Percentiles rank a stretch among this genome's conserved stretches.
Evolutionary conservation across 2,113 vertebrate genomes (phyloP).

Genomic region (Amphiprion percula): DNA sequence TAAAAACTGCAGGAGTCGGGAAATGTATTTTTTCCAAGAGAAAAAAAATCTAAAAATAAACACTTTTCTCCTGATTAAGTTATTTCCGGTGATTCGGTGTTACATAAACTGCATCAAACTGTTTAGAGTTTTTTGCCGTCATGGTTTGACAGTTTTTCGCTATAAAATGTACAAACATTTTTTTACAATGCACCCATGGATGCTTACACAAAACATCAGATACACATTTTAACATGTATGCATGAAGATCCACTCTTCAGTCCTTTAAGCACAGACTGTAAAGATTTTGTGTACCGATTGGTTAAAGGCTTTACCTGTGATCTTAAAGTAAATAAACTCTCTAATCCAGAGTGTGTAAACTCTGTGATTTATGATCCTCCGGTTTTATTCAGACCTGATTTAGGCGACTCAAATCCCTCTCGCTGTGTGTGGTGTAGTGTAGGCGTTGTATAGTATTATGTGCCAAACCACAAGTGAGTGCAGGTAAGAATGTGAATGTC

Average conservation of each 20-base stretch:
- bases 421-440: neutral
- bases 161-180: too few relatives aligned
- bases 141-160: too few relatives aligned
- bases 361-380: neutral
- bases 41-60: too few relatives aligned
- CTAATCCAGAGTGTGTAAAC: conserved; percentile 10
- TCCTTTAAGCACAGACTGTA: neutral
- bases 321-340: conserved; percentile 12
- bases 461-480: neutral
- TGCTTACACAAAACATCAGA: neutral
- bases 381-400: neutral
- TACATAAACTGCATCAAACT: too few relatives aligned
- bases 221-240: neutral
- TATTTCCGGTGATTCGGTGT: too few relatives aligned
- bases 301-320: neutral
- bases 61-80: too few relatives aligned
- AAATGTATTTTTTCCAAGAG: too few relatives aligned
- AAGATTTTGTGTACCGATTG: neutral
- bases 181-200: too few relatives aligned
- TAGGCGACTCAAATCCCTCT: neutral
- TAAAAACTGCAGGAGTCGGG: too few relatives aligned
- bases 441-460: neutral
- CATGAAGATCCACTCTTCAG: neutral
- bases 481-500: neutral
- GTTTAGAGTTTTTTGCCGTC: too few relatives aligned